phyloP scores from a whole-genome alignment of 2,113 vertebrate genomes.

The Dasyurus viverrinus region DNA sequence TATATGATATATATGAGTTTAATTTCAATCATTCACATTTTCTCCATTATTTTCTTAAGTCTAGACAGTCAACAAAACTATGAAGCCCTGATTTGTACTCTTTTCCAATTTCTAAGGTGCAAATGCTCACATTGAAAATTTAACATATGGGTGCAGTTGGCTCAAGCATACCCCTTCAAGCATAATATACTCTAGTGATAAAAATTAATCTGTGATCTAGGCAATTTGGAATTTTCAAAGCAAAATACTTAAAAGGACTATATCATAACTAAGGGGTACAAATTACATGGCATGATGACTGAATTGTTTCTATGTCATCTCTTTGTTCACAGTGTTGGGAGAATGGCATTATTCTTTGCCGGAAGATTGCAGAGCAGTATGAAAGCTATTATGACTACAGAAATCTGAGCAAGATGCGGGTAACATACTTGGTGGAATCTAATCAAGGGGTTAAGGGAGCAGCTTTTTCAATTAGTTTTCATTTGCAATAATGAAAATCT shows the following conservation, averaged over 20 bases:
- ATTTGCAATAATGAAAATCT: neutral
- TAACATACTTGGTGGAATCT: slow-evolving; percentile 77
- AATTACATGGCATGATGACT: neutral
- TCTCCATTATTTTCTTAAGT: neutral
- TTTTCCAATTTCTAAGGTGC: neutral
- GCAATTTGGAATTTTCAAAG: neutral
- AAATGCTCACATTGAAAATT: neutral
- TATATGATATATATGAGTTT: neutral
- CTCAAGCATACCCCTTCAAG: neutral
- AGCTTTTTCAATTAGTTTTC: slow-evolving; percentile 41
- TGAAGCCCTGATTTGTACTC: neutral
- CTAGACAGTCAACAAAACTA: neutral
- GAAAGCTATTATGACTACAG: slow-evolving; percentile 99
- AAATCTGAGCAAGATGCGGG: slow-evolving; percentile 99
- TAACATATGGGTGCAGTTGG: neutral
- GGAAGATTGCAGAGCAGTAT: slow-evolving; percentile 98
- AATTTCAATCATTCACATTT: neutral
- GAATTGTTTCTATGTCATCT: slow-evolving; percentile 7
- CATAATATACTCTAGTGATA: neutral
- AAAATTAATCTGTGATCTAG: neutral
- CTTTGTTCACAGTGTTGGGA: slow-evolving; percentile 94
- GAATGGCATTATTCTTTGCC: slow-evolving; percentile 97
- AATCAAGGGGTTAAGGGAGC: neutral
- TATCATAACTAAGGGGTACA: neutral
- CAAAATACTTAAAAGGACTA: neutral